phyloP scores from a whole-genome alignment of 1,140 invertebrate species.

The Druon quercuslanigerum region DNA sequence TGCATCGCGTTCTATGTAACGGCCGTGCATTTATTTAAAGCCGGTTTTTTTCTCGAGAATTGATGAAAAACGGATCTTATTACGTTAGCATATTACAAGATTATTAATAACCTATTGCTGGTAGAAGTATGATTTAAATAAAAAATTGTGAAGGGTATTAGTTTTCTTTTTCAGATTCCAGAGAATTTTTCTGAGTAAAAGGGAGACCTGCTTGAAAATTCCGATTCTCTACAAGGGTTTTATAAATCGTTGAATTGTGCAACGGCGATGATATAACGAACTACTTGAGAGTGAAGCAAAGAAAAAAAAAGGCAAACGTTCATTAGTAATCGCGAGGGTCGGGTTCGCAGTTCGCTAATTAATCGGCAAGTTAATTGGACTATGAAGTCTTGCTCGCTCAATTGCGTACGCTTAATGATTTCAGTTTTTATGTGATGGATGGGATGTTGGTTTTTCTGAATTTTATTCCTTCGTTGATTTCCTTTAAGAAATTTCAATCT shows the following conservation, averaged over 20 bases:
- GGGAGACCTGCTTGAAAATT: not conserved
- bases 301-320: slow-evolving; percentile 1
- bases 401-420: slow-evolving; percentile 8
- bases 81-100: no score
- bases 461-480: not conserved
- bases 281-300: not conserved
- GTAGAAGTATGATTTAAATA: no score
- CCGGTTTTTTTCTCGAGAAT: no score
- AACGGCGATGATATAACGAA: slow-evolving; percentile 16
- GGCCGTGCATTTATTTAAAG: no score
- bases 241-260: slow-evolving; percentile 11
- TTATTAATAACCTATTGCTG: no score
- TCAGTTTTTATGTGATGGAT: not conserved
- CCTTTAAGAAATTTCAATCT: no score
- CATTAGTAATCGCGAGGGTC: slow-evolving; percentile 25
- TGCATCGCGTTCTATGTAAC: no score
- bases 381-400: slow-evolving; percentile 21
- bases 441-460: not conserved
- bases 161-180: not conserved
- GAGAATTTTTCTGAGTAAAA: not conserved
- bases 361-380: slow-evolving; percentile 20
- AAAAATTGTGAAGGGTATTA: no score
- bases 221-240: not conserved
- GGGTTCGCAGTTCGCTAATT: slow-evolving; percentile 25
- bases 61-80: no score